Conservation (phyloP, 2,797 vertebrate species). For the Brachyrhaphis roseni region DNA sequence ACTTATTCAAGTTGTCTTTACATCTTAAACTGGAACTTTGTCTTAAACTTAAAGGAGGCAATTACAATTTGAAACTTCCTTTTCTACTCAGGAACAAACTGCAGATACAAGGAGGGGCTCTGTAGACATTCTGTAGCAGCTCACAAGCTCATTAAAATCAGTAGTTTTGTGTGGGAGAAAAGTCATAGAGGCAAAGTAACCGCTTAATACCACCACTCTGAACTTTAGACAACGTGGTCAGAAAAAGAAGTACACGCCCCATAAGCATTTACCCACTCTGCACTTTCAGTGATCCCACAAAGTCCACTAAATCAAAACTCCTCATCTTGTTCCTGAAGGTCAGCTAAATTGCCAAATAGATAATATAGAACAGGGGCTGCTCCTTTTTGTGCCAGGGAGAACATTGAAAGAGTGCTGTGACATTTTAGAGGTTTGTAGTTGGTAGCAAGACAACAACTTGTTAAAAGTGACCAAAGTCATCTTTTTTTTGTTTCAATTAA, state of each 20-base stretch:
- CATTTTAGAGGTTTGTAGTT: slow-evolving; percentile 55
- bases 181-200: slow-evolving; percentile 36
- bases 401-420: slow-evolving; percentile 44
- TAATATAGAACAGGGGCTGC: slow-evolving; percentile 40
- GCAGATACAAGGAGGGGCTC: neutral
- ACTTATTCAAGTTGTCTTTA: neutral
- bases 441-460: slow-evolving; percentile 54
- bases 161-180: neutral
- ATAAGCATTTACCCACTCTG: slow-evolving; percentile 23
- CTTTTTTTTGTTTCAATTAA: slow-evolving; percentile 7
- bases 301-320: slow-evolving; percentile 37
- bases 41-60: neutral
- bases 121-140: neutral
- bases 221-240: slow-evolving; percentile 29
- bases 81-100: neutral
- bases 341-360: slow-evolving; percentile 56
- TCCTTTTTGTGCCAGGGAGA: slow-evolving; percentile 60
- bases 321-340: slow-evolving; percentile 52
- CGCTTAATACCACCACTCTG: slow-evolving; percentile 27
- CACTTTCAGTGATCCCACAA: slow-evolving; percentile 26
- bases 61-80: neutral
- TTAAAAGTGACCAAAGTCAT: slow-evolving; percentile 51
- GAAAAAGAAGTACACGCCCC: slow-evolving; percentile 21
- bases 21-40: neutral
- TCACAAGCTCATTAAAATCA: slow-evolving; percentile 11